Evolutionary conservation across 2,113 vertebrate genomes (phyloP), one percentile per base, ranked within the genome.

Genomic region (Sprattus sprattus): DNA sequence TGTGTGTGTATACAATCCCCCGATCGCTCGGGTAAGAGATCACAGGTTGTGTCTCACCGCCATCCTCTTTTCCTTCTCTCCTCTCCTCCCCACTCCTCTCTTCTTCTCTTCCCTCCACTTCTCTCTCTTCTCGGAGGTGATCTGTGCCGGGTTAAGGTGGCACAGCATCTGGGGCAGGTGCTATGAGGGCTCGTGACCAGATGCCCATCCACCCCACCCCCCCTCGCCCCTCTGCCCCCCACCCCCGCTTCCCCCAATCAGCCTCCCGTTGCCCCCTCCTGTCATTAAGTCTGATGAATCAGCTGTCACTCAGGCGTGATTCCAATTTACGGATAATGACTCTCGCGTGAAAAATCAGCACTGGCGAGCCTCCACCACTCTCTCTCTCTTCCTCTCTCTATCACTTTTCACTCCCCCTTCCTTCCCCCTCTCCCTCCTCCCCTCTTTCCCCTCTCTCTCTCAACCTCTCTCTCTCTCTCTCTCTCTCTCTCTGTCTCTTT

Each of bases 201-300:
- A 95, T 94, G 91, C 91, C 93, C 93, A 92, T 13, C 60, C 45
- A 28, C 81, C 50, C 32, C 86, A 92, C 13, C 60, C 45, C 18
- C 81, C 50, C 32, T 82, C 39, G 7, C 39, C 86, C 45, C 54
- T 32, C 67, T 45, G 84, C 80, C 49, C 18, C 60, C 94, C 93
- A 92, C 93, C 94, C 91, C 93, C 93, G 91, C 71, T 90, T 90
- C 88, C 92, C 89, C 91, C 90, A 91, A 93, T 94, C 95, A 94
- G 93, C 95, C 95, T 94, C 32, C 64, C 64, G 64, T 71, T 71
- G 64, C 64, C 64, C 64, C 95, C 94, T 92, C 88, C 95, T 96
- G 95, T 96, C 96, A 96, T 95, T 93, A 95, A 94, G 93, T 92
- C 94, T 95, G 95, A 96, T 97, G 97, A 96, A 96, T 98, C 96